Base-by-base conservation (phyloP, 2,797 vertebrate species). In the Silurus aristotelis region DNA sequence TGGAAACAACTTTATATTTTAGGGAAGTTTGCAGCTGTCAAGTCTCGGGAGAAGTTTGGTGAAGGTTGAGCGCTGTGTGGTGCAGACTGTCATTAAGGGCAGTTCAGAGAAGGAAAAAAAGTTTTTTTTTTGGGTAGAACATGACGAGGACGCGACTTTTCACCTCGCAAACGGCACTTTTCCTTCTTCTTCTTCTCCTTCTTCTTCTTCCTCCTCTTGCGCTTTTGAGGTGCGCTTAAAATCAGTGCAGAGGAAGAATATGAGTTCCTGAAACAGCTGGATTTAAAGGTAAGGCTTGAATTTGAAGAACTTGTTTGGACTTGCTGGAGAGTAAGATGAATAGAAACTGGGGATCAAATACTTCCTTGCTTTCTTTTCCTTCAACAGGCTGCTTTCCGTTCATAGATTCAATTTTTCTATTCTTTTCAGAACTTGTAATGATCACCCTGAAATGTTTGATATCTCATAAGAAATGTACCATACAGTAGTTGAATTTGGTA, bases 241-340 rank as follows among this genome's bases (percentile, higher is more conserved):
- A 91, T 89, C 91, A 89, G 91, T 85, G 88, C 85, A 86, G 52
- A 89, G 83, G 25, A 87, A 75, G 88, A 94, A 90, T 88, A 95
- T 95, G 94, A 93, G 92, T 92, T 93, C 93, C 89, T 89, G 88
- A 88, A 86, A 84, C 71, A 83, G 92, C 73, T 85, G 86, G 91
- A 90, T 89, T 89, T 87, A 79, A 92, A 94, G 95, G 95, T 95
- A 91, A 91, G 92, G 52, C 31, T 0, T 27, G 79, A 3, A 27
- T 31, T 73, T 60, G 19, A 56, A 20, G 80, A 90, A 92, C 94
- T 7, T 91, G 94, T 91, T 91, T 75, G 81, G 91, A 93, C 94
- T 92, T 89, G 94, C 90, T 89, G 76, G 38, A 66, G 78, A 88
- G 60, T 0, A 38, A n/a, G 13, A n/a, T n/a, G 14, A 43, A 9